Evolutionary conservation across 2,113 vertebrate genomes (phyloP).

Genomic region (Dolichotis patagonum): DNA sequence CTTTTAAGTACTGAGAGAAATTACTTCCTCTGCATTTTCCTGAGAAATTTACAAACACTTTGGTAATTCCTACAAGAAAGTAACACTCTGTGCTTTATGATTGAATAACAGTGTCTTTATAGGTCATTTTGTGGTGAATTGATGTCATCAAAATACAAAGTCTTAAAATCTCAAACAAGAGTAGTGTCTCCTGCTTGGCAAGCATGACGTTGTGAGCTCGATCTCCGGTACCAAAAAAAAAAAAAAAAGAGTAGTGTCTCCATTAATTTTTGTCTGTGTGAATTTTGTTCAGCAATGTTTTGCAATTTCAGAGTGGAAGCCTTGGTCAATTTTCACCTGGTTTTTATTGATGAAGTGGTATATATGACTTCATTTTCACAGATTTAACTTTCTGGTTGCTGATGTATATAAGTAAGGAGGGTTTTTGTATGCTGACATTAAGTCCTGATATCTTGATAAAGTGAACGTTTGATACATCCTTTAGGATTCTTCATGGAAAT

Average conservation of each 20-base stretch:
- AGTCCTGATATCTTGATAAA: neutral
- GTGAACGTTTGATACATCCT: neutral
- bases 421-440: neutral
- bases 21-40: neutral
- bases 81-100: neutral
- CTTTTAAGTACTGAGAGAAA: neutral
- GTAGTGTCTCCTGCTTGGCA: no score
- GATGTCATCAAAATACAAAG: neutral
- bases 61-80: neutral
- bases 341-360: neutral
- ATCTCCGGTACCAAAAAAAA: no score
- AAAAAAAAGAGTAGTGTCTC: neutral
- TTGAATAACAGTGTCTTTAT: neutral
- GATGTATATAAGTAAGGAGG: neutral
- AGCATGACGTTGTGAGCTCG: no score
- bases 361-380: neutral
- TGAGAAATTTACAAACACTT: neutral
- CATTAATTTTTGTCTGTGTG: neutral
- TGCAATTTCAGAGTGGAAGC: neutral
- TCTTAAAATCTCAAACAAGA: neutral
- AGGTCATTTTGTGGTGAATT: neutral
- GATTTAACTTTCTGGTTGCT: neutral
- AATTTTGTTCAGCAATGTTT: neutral
- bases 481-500: neutral
- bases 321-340: neutral